These are phyloP conservation scores for Hycleus phaleratus DNA, from an alignment of 1,140 invertebrate species.

Conservation along the genomic window DNA sequence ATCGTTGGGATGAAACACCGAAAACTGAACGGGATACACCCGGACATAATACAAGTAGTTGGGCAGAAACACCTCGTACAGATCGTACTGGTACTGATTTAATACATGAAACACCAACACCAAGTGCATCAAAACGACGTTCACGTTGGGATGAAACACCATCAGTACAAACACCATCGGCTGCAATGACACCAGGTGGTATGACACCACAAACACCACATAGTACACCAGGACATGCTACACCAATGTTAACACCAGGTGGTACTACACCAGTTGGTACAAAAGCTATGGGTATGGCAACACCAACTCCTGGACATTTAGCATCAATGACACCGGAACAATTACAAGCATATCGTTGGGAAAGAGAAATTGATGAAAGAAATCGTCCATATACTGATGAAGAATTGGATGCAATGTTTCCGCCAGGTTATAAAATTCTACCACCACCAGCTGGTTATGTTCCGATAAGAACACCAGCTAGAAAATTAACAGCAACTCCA, in stretches of 20 bases:
- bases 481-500: slow-evolving; percentile 95
- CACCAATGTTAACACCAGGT: slow-evolving; percentile 63
- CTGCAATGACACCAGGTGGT: slow-evolving; percentile 57
- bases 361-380: slow-evolving; percentile 96
- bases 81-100: slow-evolving; percentile 75
- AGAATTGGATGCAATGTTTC: slow-evolving; percentile 95
- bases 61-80: slow-evolving; percentile 96
- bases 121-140: slow-evolving; percentile 67
- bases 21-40: slow-evolving; percentile 96
- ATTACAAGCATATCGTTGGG: slow-evolving; percentile 96
- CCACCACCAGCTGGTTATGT: slow-evolving; percentile 93
- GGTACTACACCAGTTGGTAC: slow-evolving; percentile 87
- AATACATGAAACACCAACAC: slow-evolving; percentile 86
- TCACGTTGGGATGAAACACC: slow-evolving; percentile 98
- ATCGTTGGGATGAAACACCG: slow-evolving; percentile 99
- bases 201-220: slow-evolving; percentile 67
- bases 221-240: slow-evolving; percentile 56
- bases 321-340: slow-evolving; percentile 99
- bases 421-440: slow-evolving; percentile 95
- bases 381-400: slow-evolving; percentile 95
- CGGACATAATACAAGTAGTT: slow-evolving; percentile 79
- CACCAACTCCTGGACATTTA: slow-evolving; percentile 90
- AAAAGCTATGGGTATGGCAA: slow-evolving; percentile 97
- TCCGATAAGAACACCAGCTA: slow-evolving; percentile 93
- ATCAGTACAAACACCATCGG: slow-evolving; percentile 56